A percentile compares a stretch with the other conserved stretches of the same genome.
phyloP scores from a whole-genome alignment of 2,113 vertebrate species.

The Rynchops niger region DNA sequence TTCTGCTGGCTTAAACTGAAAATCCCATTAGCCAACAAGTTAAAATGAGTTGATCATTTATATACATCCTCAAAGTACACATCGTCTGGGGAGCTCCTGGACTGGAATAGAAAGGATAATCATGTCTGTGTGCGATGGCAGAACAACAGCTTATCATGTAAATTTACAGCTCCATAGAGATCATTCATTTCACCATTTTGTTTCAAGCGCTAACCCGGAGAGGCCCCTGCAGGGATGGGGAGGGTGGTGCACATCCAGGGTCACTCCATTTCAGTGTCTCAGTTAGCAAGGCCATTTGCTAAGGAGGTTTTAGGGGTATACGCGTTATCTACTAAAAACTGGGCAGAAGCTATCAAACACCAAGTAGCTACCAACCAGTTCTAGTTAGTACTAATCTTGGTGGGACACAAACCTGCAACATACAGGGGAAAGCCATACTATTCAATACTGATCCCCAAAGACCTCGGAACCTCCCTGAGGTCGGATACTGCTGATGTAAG shows the following conservation, averaged over 20 bases:
- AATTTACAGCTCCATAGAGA: neutral
- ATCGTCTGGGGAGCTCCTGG: neutral
- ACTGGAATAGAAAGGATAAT: neutral
- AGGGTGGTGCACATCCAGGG: neutral
- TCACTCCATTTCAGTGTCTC: neutral
- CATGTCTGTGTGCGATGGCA: neutral
- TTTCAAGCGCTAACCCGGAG: constrained; percentile 26
- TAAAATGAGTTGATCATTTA: neutral
- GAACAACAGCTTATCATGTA: neutral
- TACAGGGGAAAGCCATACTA: neutral
- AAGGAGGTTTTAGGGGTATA: neutral
- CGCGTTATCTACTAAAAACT: neutral
- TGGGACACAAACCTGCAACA: neutral
- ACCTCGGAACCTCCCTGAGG: neutral
- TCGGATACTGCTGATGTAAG: neutral
- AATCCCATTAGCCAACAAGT: neutral
- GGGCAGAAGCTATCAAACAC: neutral
- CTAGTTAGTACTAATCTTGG: neutral
- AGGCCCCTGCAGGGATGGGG: constrained; percentile 47
- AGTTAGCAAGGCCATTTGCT: neutral
- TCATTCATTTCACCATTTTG: neutral
- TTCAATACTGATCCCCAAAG: neutral
- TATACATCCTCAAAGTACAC: neutral
- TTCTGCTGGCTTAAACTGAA: neutral
- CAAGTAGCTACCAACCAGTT: neutral